Evolutionary conservation across 2,888 invertebrate genomes (phyloP).

Genomic region (Panzeria rudis): DNA sequence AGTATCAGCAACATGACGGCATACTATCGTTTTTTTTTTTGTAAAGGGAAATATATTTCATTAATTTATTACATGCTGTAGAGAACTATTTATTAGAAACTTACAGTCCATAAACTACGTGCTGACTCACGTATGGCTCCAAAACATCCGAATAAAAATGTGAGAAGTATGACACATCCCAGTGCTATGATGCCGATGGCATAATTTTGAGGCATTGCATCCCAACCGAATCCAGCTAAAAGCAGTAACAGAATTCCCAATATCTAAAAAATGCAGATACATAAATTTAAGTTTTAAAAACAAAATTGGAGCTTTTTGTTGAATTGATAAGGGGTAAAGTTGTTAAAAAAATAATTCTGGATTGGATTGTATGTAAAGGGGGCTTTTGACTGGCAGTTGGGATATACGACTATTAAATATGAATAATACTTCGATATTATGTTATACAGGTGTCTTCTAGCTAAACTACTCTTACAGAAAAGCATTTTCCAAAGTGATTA

Average conservation of each 20-base stretch:
- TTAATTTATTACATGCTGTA: background rate
- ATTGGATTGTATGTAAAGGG: too few species aligned
- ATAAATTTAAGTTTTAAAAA: background rate
- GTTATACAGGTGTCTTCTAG: too few species aligned
- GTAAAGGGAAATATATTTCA: background rate
- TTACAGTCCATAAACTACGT: conserved; percentile 79
- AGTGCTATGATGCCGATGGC: conserved; percentile 78
- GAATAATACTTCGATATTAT: too few species aligned
- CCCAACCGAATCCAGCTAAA: conserved; percentile 79
- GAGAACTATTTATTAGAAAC: conserved; percentile 17
- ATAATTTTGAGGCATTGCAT: conserved; percentile 79
- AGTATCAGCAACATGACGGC: conserved; percentile 76
- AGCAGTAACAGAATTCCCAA: conserved; percentile 78
- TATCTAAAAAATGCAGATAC: conserved; percentile 72
- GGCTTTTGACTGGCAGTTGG: too few species aligned
- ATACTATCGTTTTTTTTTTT: conserved; percentile 73
- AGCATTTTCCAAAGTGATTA: too few species aligned
- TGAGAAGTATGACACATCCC: conserved; percentile 77
- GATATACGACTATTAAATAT: too few species aligned
- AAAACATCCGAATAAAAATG: conserved; percentile 79
- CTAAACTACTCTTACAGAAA: too few species aligned
- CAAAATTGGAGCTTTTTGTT: too few species aligned
- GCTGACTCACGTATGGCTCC: conserved; percentile 79
- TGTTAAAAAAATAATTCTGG: too few species aligned
- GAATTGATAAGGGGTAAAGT: too few species aligned